Base-by-base conservation (phyloP, 2,113 vertebrate genomes). In the Sinocyclocheilus rhinocerous region DNA sequence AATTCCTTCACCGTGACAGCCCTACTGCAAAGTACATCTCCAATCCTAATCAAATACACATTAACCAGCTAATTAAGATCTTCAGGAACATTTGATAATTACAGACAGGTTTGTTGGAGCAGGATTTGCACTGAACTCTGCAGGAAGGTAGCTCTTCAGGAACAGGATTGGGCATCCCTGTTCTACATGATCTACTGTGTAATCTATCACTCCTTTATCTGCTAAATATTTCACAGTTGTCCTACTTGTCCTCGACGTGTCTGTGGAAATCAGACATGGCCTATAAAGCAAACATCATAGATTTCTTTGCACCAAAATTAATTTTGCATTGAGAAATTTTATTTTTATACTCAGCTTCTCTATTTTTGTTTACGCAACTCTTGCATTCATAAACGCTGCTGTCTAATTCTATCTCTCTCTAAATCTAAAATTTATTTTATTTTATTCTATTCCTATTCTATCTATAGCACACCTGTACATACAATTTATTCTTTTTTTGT, bases 361-460 rank as follows among this genome's bases (percentile, higher is more conserved):
- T 86, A 89, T 90, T 89, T 90, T 87, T 75, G 84, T 92, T 89
- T 55, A 13, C 91, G 91, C 88, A 93, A 87, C 89, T 91, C 90
- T 92, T 87, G 76, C 90, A 91, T 92, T 92, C 88, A 92, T 93
- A 92, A 89, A 82, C 90, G 88, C 86, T 65, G 84, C 86, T 88
- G 59, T 89, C 76, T 86, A 83, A 87, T 88, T 89, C 84, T 84
- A n/a, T 84, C n/a, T n/a, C n/a, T n/a, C n/a, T n/a, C n/a, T n/a
- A n/a, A n/a, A n/a, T n/a, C n/a, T n/a, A n/a, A n/a, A n/a, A n/a
- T n/a, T n/a, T n/a, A n/a, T n/a, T n/a, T n/a, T n/a, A n/a, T n/a
- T n/a, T n/a, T n/a, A n/a, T n/a, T n/a, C n/a, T n/a, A n/a, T n/a
- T n/a, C n/a, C n/a, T n/a, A n/a, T n/a, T n/a, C n/a, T n/a, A n/a